Conservation (phyloP, 2,888 invertebrate species). For the Aleiodes alternator region DNA sequence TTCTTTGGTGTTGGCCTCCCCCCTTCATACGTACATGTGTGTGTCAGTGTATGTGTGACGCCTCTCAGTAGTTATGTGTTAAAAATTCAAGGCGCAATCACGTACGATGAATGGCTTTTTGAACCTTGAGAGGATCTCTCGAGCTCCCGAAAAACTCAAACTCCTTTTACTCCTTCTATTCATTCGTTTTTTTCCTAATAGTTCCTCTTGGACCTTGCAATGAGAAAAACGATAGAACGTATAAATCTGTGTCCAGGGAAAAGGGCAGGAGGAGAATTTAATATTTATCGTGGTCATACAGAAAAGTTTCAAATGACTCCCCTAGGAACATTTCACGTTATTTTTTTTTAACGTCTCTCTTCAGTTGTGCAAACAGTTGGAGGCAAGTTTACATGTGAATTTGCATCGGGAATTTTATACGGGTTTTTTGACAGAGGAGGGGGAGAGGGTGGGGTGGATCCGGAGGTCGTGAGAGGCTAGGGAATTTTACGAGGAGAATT, state of each 20-base stretch:
- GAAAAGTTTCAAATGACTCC: slow-evolving; percentile 34
- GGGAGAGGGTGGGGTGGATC: no score
- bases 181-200: not conserved
- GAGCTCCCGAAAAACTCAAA: not conserved
- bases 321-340: slow-evolving; percentile 22
- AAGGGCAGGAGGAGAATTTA: slow-evolving; percentile 8
- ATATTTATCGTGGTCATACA: slow-evolving; percentile 21
- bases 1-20: slow-evolving; percentile 1
- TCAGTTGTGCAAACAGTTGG: not conserved
- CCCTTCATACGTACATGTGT: not conserved
- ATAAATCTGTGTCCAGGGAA: slow-evolving; percentile 29
- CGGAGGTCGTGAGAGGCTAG: no score
- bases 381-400: slow-evolving; percentile 9
- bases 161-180: not conserved
- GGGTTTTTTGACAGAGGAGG: not conserved
- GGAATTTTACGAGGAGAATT: no score
- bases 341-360: slow-evolving; percentile 19
- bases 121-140: slow-evolving; percentile 37
- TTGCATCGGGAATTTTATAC: slow-evolving; percentile 2
- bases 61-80: slow-evolving; percentile 60
- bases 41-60: slow-evolving; percentile 41
- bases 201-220: slow-evolving; percentile 12
- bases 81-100: slow-evolving; percentile 71
- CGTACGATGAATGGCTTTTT: slow-evolving; percentile 63
- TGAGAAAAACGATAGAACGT: slow-evolving; percentile 2